Evolutionary conservation across 1,140 invertebrate genomes (phyloP).

Genomic region (Drosophila orosa): DNA sequence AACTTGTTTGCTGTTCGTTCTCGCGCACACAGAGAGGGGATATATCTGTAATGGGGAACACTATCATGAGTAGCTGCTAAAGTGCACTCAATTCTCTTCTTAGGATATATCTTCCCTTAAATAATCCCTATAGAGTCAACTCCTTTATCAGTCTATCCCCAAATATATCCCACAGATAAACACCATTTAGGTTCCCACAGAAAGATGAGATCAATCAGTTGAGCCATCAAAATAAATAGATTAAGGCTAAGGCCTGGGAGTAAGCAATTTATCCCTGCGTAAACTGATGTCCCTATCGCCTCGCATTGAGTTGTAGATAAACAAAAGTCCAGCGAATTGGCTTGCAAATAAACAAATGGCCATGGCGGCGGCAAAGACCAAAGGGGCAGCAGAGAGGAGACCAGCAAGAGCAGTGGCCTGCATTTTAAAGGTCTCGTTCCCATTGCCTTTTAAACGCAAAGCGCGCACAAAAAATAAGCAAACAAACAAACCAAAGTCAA

Average conservation of each 20-base stretch:
- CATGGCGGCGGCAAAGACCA: constrained; percentile 20
- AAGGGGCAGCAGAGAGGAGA: neutral
- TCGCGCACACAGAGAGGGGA: neutral
- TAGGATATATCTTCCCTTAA: too few species aligned
- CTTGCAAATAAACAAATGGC: constrained; percentile 69
- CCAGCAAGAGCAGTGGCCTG: constrained; percentile 39
- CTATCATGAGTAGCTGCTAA: neutral
- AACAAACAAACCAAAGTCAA: constrained; percentile 12
- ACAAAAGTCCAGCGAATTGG: constrained; percentile 56
- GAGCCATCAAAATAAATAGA: neutral
- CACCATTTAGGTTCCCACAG: neutral
- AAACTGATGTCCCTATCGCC: constrained; percentile 8
- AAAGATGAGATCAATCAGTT: neutral
- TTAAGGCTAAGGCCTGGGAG: neutral
- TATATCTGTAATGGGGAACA: neutral
- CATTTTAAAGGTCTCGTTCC: constrained; percentile 50
- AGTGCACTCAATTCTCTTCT: neutral
- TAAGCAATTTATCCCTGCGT: constrained; percentile 19
- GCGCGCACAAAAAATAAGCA: constrained; percentile 1
- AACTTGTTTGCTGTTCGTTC: constrained; percentile 25
- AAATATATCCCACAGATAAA: neutral
- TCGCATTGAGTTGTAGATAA: constrained; percentile 59
- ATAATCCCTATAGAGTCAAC: too few species aligned
- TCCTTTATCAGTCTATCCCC: too few species aligned
- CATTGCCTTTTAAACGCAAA: constrained; percentile 22